phyloP scores from a whole-genome alignment of 2,113 vertebrate genomes.

The Anolis carolinensis region DNA sequence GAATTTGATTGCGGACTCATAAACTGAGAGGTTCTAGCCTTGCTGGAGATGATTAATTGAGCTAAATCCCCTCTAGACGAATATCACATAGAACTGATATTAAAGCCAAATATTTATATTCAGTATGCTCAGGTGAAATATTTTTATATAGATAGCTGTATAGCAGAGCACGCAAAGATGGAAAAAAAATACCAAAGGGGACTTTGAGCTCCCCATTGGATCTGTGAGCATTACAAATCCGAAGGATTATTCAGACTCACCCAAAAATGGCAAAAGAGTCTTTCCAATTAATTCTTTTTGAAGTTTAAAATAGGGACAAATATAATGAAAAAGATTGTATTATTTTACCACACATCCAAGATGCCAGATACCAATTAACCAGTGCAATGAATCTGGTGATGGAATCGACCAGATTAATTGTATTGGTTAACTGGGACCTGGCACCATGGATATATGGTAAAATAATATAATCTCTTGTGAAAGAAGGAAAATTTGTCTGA shows the following conservation, averaged over 20 bases:
- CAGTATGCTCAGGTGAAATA: constrained; percentile 23
- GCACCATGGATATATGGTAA: too few relatives aligned
- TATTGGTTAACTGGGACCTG: too few relatives aligned
- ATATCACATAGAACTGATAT: constrained; percentile 19
- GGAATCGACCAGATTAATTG: too few relatives aligned
- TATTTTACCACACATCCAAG: too few relatives aligned
- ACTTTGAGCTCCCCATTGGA: background rate
- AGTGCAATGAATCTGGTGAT: background rate
- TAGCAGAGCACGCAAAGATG: background rate
- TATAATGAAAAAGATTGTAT: too few relatives aligned
- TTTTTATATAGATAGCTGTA: constrained; percentile 11
- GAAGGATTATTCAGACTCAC: background rate
- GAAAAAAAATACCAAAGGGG: background rate
- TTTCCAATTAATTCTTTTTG: background rate
- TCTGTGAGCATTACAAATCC: background rate
- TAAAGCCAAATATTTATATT: constrained; percentile 45
- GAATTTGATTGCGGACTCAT: constrained; percentile 30
- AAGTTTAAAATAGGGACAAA: background rate
- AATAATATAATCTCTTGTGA: constrained; percentile 4
- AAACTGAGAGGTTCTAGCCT: constrained; percentile 44
- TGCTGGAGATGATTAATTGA: constrained; percentile 16
- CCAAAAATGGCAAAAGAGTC: background rate
- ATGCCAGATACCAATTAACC: background rate
- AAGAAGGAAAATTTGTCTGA: background rate
- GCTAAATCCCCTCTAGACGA: constrained; percentile 33